These are phyloP conservation scores for Aspidiotus destructor DNA, from an alignment of 2,888 invertebrate species.

Conservation along the genomic window DNA sequence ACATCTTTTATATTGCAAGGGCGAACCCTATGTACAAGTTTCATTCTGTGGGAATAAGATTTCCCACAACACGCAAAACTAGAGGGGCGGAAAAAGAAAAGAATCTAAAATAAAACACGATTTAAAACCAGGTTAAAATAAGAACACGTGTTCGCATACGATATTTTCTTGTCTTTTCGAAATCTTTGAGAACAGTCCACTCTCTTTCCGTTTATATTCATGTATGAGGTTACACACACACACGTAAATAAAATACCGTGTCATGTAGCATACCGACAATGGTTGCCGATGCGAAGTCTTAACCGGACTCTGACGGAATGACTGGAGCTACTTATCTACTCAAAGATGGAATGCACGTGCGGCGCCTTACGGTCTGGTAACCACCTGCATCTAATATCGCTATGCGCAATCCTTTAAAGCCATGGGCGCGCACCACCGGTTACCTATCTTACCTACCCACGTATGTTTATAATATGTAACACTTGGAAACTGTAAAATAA, in stretches of 20 bases:
- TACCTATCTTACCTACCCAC: too few relatives aligned
- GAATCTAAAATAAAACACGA: background rate
- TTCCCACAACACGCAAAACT: background rate
- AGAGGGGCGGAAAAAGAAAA: background rate
- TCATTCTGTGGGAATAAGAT: background rate
- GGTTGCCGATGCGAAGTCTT: conserved; percentile 15
- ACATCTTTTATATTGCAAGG: too few relatives aligned
- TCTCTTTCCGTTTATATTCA: background rate
- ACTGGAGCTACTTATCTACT: conserved; percentile 12
- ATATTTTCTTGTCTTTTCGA: conserved; percentile 16
- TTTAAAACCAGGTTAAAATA: conserved; percentile 6
- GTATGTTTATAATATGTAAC: too few relatives aligned
- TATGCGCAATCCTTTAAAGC: conserved; percentile 8
- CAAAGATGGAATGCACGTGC: conserved; percentile 8
- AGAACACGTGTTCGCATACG: conserved; percentile 14
- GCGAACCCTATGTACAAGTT: too few relatives aligned
- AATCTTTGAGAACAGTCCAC: conserved; percentile 16
- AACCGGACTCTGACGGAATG: conserved; percentile 16
- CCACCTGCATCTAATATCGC: conserved; percentile 12
- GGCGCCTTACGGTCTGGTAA: conserved; percentile 17
- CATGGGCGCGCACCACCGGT: background rate
- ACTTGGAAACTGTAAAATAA: too few relatives aligned
- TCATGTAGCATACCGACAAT: conserved; percentile 7
- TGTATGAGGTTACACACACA: background rate
- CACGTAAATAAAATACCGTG: background rate